A percentile compares a stretch with the other conserved stretches of the same genome.
Evolutionary conservation across 1,140 invertebrate species (phyloP).

Genomic region (Melipona quadrifasciata): DNA sequence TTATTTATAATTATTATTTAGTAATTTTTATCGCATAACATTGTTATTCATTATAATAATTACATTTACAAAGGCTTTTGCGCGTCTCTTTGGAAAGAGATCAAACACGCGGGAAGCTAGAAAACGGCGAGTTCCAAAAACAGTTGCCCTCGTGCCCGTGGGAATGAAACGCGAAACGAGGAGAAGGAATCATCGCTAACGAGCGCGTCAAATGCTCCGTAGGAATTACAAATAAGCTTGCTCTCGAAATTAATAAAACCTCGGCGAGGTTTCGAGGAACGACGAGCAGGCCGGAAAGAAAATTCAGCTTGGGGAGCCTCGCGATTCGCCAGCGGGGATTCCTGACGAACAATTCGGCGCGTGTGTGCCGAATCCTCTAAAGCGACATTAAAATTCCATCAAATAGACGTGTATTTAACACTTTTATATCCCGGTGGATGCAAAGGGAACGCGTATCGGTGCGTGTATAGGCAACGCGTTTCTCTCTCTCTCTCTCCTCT

Average conservation of each 20-base stretch:
- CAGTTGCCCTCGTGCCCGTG: background rate
- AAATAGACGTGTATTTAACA: constrained; percentile 62
- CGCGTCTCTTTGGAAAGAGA: background rate
- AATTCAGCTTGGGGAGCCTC: background rate
- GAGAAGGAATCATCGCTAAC: background rate
- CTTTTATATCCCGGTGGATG: constrained; percentile 10
- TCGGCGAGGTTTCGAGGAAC: background rate
- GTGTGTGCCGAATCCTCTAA: constrained; percentile 35
- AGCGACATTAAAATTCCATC: constrained; percentile 67
- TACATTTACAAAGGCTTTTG: constrained; percentile 5
- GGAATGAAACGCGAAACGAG: background rate
- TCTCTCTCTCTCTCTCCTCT: background rate
- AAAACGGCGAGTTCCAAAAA: background rate
- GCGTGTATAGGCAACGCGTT: background rate
- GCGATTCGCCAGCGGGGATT: background rate
- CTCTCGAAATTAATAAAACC: constrained; percentile 40
- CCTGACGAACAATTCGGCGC: constrained; percentile 8
- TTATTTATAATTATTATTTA: no score
- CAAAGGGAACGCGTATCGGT: constrained; percentile 26
- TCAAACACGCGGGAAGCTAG: background rate
- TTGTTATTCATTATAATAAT: no score
- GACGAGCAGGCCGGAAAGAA: background rate
- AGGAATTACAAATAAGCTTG: constrained; percentile 57
- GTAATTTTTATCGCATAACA: no score
- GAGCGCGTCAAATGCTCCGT: background rate